These are phyloP conservation scores for Drosophila picticornis DNA, from an alignment of 2,888 invertebrate species.

Conservation along the genomic window DNA sequence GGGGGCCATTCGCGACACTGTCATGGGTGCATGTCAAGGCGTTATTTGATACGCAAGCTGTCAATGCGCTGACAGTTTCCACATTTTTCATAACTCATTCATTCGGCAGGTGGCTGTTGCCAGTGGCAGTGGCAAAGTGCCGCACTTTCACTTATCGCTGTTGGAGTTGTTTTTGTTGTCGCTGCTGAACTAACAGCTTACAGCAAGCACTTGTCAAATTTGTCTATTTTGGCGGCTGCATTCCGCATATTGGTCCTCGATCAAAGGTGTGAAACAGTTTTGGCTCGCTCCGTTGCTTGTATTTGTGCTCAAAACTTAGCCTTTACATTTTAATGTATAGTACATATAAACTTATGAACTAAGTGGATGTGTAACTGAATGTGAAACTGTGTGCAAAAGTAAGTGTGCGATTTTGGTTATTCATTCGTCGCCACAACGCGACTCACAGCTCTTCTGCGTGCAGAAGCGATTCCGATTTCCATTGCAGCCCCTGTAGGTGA, in stretches of 20 bases:
- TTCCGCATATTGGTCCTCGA: slow-evolving; percentile 44
- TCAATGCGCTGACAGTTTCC: slow-evolving; percentile 67
- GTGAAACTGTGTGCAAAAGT: slow-evolving; percentile 1
- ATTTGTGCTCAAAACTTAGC: slow-evolving; percentile 54
- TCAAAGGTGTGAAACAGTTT: slow-evolving; percentile 65
- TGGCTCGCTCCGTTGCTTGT: slow-evolving; percentile 21
- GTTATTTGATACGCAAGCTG: slow-evolving; percentile 65
- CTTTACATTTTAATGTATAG: slow-evolving; percentile 31
- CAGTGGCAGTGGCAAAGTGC: slow-evolving; percentile 57
- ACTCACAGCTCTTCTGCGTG: slow-evolving; percentile 90
- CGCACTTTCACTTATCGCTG: slow-evolving; percentile 27
- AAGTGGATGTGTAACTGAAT: slow-evolving; percentile 43
- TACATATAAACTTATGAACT: slow-evolving; percentile 67
- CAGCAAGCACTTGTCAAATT: slow-evolving; percentile 58
- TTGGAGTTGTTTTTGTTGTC: not conserved
- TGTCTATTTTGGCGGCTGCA: slow-evolving; percentile 35
- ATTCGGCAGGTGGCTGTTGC: slow-evolving; percentile 38
- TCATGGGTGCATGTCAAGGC: slow-evolving; percentile 65
- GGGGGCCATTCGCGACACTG: slow-evolving; percentile 68
- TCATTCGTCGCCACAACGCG: slow-evolving; percentile 88
- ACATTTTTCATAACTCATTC: slow-evolving; percentile 58
- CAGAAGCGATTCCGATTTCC: slow-evolving; percentile 91
- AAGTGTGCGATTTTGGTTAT: not conserved
- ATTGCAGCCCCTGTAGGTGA: slow-evolving; percentile 90
- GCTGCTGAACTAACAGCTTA: slow-evolving; percentile 57